Evolutionary conservation across 2,797 vertebrate species (phyloP).

Genomic region (Xenops minutus): DNA sequence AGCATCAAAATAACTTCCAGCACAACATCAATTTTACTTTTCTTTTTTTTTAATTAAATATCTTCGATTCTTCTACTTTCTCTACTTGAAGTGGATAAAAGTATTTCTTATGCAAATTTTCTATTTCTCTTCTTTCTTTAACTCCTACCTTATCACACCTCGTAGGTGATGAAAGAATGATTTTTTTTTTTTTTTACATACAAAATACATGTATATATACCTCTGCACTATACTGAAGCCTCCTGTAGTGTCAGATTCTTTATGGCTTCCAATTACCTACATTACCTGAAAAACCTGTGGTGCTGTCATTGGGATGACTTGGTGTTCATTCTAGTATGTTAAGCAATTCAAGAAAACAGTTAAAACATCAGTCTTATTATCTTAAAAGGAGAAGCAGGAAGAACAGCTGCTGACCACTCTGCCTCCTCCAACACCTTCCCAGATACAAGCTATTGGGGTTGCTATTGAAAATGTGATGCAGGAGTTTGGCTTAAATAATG

Average conservation of each 20-base stretch:
- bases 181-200: not conserved
- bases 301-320: not conserved
- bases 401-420: conserved; percentile 85
- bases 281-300: not conserved
- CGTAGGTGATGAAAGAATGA: not conserved
- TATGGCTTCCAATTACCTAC: not conserved
- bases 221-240: not conserved
- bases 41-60: not conserved
- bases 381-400: conserved; percentile 85
- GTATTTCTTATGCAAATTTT: not conserved
- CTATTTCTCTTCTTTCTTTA: not conserved
- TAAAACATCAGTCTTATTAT: not conserved
- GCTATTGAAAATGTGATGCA: conserved; percentile 81
- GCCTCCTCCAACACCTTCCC: conserved; percentile 81
- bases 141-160: not conserved
- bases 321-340: not conserved
- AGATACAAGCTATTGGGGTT: conserved; percentile 80
- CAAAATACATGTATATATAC: not conserved
- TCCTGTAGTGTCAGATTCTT: not conserved
- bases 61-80: not conserved
- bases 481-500: conserved; percentile 82
- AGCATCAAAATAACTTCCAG: not conserved
- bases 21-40: not conserved
- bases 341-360: not conserved
- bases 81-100: not conserved